These are phyloP conservation scores for Coccyzus lansbergi DNA, from an alignment of 2,797 vertebrate genomes.

Conservation along the genomic window DNA sequence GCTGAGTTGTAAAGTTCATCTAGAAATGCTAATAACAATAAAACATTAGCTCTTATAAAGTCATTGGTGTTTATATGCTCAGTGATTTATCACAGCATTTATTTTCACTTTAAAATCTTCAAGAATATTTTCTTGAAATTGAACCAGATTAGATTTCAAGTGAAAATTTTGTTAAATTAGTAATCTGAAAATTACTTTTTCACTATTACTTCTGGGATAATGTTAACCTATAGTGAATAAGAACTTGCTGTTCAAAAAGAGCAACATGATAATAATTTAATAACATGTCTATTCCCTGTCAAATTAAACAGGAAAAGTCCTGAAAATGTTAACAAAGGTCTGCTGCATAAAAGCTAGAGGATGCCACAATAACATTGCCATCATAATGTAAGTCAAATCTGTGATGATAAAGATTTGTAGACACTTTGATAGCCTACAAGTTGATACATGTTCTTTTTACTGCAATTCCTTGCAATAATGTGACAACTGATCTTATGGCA, in stretches of 20 bases:
- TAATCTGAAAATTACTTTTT: constrained; percentile 43
- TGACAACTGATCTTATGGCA: not conserved
- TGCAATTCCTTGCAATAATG: not conserved
- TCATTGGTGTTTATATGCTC: not conserved
- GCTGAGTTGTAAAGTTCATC: not conserved
- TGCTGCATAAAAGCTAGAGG: not conserved
- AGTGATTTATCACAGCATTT: not conserved
- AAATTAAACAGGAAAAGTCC: constrained; percentile 4
- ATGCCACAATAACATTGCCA: not conserved
- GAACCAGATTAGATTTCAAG: not conserved
- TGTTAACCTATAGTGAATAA: constrained; percentile 1
- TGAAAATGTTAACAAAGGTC: constrained; percentile 8
- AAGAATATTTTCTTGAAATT: not conserved
- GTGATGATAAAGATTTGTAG: not conserved
- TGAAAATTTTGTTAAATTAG: constrained; percentile 37
- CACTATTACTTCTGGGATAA: not conserved
- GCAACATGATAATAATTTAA: constrained; percentile 38
- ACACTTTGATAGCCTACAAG: not conserved
- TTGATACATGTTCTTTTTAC: not conserved
- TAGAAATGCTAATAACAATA: not conserved
- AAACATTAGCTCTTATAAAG: constrained; percentile 3
- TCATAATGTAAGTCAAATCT: not conserved
- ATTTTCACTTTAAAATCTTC: constrained; percentile 23
- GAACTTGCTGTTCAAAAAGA: constrained; percentile 19
- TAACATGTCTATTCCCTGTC: not conserved